Evolutionary conservation across 2,113 vertebrate species (phyloP).

Genomic region (Microcebus murinus): DNA sequence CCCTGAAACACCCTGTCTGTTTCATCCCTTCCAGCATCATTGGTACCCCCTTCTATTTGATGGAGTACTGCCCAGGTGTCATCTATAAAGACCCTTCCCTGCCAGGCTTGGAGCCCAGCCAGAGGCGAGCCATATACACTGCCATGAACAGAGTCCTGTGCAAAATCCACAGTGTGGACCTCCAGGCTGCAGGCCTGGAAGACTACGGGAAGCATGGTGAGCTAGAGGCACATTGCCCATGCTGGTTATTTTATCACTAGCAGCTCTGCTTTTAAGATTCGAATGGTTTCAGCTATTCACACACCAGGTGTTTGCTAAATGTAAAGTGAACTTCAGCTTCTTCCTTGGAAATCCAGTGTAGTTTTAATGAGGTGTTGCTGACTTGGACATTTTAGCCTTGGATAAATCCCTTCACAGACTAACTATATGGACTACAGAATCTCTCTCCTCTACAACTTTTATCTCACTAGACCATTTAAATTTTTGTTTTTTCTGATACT

Average conservation of each 20-base stretch:
- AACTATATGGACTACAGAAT: neutral
- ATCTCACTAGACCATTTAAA: neutral
- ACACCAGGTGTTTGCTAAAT: neutral
- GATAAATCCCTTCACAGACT: neutral
- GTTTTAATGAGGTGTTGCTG: neutral
- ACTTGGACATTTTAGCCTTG: neutral
- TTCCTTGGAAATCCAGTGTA: neutral
- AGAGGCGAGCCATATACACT: conserved; percentile 79
- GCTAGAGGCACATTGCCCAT: neutral
- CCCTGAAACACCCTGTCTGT: neutral
- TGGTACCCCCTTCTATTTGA: conserved; percentile 88
- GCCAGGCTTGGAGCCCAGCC: conserved; percentile 77
- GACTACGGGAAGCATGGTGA: conserved; percentile 83
- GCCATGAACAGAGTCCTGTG: conserved; percentile 87
- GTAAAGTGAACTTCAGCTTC: neutral
- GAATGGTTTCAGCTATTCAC: neutral
- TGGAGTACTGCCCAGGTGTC: conserved; percentile 86
- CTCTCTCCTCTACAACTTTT: neutral
- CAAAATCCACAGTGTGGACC: conserved; percentile 87
- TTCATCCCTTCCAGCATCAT: conserved; percentile 80
- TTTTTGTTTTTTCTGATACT: neutral
- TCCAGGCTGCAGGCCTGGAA: conserved; percentile 76
- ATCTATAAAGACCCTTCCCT: conserved; percentile 84
- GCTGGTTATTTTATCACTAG: neutral
- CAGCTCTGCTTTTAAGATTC: neutral